Evolutionary conservation across 2,113 vertebrate species (phyloP), one percentile per base, ranked within the genome.

Genomic region (Hypanus sabinus): DNA sequence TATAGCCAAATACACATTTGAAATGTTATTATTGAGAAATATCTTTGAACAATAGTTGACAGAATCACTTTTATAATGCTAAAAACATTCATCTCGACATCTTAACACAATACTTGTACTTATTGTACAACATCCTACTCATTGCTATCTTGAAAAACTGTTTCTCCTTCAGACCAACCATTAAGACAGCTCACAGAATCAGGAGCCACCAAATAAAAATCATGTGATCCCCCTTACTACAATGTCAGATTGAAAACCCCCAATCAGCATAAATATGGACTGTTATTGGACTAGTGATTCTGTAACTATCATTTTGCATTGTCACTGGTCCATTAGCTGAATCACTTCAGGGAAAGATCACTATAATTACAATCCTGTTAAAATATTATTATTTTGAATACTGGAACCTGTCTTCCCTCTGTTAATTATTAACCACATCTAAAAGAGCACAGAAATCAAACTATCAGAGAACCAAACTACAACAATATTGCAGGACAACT

Each of bases 21-120:
- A 68, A 65, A 88, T 5, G 30, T 88, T 88, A 30, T n/a, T n/a
- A n/a, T 88, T 88, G 57, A 88, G 5, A 90, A 90, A 90, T 30
- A 62, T 87, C 55, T 62, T 87, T 30, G 27, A 87, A 22, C 55
- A 57, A 10, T 60, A n/a, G 27, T 1, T 83, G 38, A 83, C 38
- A 46, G 80, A 83, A 83, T 83, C 38, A 83, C 38, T 46, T 20
- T 83, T 9, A 83, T 83, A 83, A 83, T 46, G 22, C 22, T 83
- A 36, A 55, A 83, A 83, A 83, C 16, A 83, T 83, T 83, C 38
- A 46, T 9, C 57, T 88, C 55, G 62, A n/a, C n/a, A 60, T 65
- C 60, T 68, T 33, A 65, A 90, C 57, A 90, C 62, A 90, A 36
- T 65, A 90, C 46, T 46, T 46, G 46, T 65, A 68, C 14, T 20